phyloP scores from a whole-genome alignment of 1,140 invertebrate species.

The Globodera rostochiensis region DNA sequence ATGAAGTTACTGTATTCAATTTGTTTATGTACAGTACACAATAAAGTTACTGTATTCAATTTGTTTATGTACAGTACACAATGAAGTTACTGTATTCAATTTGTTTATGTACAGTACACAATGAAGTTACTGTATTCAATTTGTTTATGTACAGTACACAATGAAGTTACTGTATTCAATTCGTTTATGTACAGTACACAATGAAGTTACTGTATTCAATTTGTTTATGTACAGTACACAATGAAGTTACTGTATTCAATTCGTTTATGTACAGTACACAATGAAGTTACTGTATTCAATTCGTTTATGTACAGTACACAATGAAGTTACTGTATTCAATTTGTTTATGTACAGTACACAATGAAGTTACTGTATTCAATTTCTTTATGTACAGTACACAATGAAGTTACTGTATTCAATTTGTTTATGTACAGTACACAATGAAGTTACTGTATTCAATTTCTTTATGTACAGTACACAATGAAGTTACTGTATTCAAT shows the following conservation, averaged over 20 bases:
- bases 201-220: background rate
- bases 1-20: background rate
- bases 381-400: constrained; percentile 71
- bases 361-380: background rate
- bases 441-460: background rate
- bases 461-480: constrained; percentile 71
- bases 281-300: background rate
- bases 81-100: background rate
- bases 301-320: constrained; percentile 71
- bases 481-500: background rate
- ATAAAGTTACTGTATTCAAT: background rate
- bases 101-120: constrained; percentile 71
- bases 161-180: background rate
- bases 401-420: background rate
- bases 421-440: constrained; percentile 71
- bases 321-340: background rate
- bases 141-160: constrained; percentile 71
- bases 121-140: background rate
- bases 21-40: constrained; percentile 49
- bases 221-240: constrained; percentile 71
- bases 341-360: constrained; percentile 49
- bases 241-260: background rate
- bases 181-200: constrained; percentile 48
- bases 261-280: constrained; percentile 71
- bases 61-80: constrained; percentile 71